These are phyloP conservation scores for Sphaerophoria rueppellii DNA, from an alignment of 2,888 invertebrate genomes.

Conservation along the genomic window DNA sequence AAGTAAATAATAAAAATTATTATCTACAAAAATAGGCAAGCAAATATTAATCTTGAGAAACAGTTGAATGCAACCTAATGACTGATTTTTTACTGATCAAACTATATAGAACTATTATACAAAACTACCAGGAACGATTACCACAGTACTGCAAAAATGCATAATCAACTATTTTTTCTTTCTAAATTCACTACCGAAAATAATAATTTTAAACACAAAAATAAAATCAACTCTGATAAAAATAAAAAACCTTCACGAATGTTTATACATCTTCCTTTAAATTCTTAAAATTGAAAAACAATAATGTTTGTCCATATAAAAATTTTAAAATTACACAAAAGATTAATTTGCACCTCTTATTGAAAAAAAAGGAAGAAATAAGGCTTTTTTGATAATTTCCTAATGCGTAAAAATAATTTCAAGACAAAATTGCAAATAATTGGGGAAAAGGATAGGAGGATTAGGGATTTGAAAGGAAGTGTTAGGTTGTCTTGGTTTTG, in stretches of 20 bases:
- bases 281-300: too few relatives aligned
- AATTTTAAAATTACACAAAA: too few relatives aligned
- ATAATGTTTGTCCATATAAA: too few relatives aligned
- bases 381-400: neutral
- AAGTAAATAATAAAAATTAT: neutral
- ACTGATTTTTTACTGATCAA: slow-evolving; percentile 74
- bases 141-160: slow-evolving; percentile 69
- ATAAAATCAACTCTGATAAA: slow-evolving; percentile 17
- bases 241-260: neutral
- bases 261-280: neutral
- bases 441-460: too few relatives aligned
- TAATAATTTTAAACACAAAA: neutral
- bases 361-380: too few relatives aligned
- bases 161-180: slow-evolving; percentile 73
- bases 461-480: too few relatives aligned
- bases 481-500: too few relatives aligned
- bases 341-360: too few relatives aligned
- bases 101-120: slow-evolving; percentile 68
- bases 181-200: slow-evolving; percentile 47
- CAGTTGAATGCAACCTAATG: slow-evolving; percentile 72
- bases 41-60: slow-evolving; percentile 59
- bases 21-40: slow-evolving; percentile 20
- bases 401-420: neutral
- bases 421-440: too few relatives aligned
- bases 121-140: slow-evolving; percentile 67